A percentile compares a stretch with the other conserved stretches of the same genome.
These are phyloP conservation scores for Oscheius sp. DNA, from an alignment of 2,888 invertebrate genomes.

Conservation along the genomic window DNA sequence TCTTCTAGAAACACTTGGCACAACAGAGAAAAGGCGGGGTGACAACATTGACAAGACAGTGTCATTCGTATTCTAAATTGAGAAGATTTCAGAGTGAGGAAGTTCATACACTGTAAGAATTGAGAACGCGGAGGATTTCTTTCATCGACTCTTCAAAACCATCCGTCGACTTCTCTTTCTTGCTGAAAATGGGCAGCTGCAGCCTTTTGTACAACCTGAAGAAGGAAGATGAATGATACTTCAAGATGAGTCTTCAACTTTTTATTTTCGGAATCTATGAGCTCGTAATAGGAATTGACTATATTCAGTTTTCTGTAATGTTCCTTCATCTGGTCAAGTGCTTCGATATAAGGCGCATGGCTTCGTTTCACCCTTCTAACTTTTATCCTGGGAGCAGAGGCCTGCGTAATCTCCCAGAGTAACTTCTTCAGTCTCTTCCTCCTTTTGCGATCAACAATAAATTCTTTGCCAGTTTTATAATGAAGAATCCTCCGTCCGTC, in stretches of 20 bases:
- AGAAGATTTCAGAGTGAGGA: neutral
- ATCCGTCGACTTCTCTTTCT: neutral
- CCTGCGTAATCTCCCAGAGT: neutral
- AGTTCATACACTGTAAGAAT: neutral
- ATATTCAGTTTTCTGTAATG: neutral
- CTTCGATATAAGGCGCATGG: neutral
- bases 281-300: conserved; percentile 17
- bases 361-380: neutral
- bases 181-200: neutral
- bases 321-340: neutral
- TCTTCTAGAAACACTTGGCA: neutral
- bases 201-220: conserved; percentile 9
- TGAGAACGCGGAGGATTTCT: neutral
- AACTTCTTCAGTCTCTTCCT: neutral
- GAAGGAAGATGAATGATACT: neutral
- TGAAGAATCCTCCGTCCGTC: too few relatives aligned
- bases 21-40: conserved; percentile 4
- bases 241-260: neutral
- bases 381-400: neutral
- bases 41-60: neutral
- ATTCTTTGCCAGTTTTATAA: neutral
- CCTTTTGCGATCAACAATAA: neutral
- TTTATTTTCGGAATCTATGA: neutral
- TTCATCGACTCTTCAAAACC: conserved; percentile 11
- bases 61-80: neutral